These are phyloP conservation scores for Gymnorhina tibicen DNA, from an alignment of 2,113 vertebrate genomes.

Conservation along the genomic window DNA sequence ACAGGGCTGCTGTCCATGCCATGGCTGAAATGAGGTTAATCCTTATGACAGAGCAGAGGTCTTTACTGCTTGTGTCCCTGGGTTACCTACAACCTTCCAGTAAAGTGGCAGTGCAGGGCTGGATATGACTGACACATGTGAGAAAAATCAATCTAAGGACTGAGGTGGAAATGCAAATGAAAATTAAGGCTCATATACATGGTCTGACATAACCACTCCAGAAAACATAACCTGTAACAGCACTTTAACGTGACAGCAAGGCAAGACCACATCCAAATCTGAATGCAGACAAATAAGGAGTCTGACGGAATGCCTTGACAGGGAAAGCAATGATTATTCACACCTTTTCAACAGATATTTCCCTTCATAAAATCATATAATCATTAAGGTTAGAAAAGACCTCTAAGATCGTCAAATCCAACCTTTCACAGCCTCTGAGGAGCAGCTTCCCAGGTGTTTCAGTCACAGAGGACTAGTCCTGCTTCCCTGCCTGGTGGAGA, in stretches of 20 bases:
- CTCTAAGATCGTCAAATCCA: not conserved
- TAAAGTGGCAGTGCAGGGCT: not conserved
- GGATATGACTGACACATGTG: not conserved
- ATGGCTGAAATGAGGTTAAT: slow-evolving; percentile 13
- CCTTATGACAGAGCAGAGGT: not conserved
- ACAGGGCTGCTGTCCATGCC: not conserved
- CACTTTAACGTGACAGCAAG: not conserved
- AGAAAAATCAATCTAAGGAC: not conserved
- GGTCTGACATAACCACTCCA: not conserved
- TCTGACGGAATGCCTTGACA: not conserved
- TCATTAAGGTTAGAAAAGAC: not conserved
- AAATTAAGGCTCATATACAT: not conserved
- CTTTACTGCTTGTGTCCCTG: not conserved
- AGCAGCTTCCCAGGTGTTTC: not conserved
- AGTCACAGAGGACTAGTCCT: not conserved
- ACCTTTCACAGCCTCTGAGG: not conserved
- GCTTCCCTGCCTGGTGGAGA: not conserved
- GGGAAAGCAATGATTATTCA: not conserved
- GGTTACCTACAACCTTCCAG: not conserved
- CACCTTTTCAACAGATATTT: not conserved
- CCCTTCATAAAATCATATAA: not conserved
- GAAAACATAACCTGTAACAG: not conserved
- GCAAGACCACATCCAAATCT: not conserved
- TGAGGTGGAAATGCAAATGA: not conserved
- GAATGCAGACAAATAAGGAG: not conserved